phyloP scores from a whole-genome alignment of 2,888 invertebrate species.

The Loripinus fragilis region DNA sequence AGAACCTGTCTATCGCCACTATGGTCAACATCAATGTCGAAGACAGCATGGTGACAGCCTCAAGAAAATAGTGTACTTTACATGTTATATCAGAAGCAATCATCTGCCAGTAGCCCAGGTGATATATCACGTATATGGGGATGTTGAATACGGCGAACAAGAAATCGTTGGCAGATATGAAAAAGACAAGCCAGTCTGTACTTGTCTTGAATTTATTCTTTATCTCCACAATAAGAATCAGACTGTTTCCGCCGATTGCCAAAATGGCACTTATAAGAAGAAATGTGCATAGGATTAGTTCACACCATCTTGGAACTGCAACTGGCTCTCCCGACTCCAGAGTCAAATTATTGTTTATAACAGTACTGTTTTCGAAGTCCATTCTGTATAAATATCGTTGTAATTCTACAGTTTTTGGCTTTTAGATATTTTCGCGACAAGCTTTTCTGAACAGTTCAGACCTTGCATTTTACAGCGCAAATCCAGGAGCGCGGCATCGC shows the following conservation, averaged over 20 bases:
- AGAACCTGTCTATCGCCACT: slow-evolving; percentile 9
- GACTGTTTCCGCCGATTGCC: neutral
- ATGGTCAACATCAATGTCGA: neutral
- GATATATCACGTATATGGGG: neutral
- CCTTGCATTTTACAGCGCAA: too few relatives aligned
- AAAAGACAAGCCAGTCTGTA: neutral
- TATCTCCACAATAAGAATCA: neutral
- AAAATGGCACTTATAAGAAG: neutral
- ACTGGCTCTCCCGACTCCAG: too few relatives aligned
- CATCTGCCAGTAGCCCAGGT: neutral
- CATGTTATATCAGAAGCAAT: neutral
- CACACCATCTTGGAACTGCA: neutral
- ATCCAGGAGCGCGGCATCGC: too few relatives aligned
- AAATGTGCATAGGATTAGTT: neutral
- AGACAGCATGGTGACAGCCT: neutral
- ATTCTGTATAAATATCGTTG: too few relatives aligned
- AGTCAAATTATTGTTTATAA: too few relatives aligned
- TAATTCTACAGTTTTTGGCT: too few relatives aligned
- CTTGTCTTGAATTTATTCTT: neutral
- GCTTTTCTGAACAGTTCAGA: too few relatives aligned
- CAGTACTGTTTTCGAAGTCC: too few relatives aligned
- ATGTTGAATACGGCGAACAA: neutral
- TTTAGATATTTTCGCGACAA: too few relatives aligned
- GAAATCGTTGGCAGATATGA: neutral
- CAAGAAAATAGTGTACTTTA: neutral